A percentile compares a stretch with the other conserved stretches of the same genome.
phyloP scores from a whole-genome alignment of 2,113 vertebrate species.

The Brachyhypopomus occidentalis region DNA sequence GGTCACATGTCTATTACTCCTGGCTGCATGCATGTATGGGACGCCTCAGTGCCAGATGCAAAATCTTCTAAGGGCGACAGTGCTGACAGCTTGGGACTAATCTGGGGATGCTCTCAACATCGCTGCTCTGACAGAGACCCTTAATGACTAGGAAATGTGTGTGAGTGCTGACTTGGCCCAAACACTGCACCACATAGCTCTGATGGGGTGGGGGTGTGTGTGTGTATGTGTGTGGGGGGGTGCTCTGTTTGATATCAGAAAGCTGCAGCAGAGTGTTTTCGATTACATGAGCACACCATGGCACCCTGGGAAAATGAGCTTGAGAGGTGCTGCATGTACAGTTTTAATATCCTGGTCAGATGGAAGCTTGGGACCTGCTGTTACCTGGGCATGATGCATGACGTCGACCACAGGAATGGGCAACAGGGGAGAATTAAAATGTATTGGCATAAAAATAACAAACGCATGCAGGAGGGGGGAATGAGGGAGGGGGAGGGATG shows the following conservation, averaged over 20 bases:
- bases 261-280: slow-evolving; percentile 12
- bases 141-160: slow-evolving; percentile 2
- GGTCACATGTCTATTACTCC: slow-evolving; percentile 16
- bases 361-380: background rate
- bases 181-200: background rate
- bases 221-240: too few relatives aligned
- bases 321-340: background rate
- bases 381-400: background rate
- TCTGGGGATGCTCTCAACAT: background rate
- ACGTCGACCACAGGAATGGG: background rate
- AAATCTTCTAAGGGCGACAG: background rate
- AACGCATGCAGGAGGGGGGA: background rate
- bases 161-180: slow-evolving; percentile 10
- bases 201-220: background rate
- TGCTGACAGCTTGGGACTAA: slow-evolving; percentile 4
- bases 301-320: slow-evolving; percentile 8
- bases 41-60: background rate
- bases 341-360: background rate
- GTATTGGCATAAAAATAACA: background rate
- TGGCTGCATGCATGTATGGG: slow-evolving; percentile 12
- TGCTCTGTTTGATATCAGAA: slow-evolving; percentile 3
- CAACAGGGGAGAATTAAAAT: background rate
- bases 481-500: too few relatives aligned
- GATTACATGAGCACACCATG: background rate
- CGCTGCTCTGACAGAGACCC: background rate